Percentiles rank a stretch among this genome's conserved stretches.
Conservation (phyloP, 2,888 invertebrate species). For the Caradrina kadenii region DNA sequence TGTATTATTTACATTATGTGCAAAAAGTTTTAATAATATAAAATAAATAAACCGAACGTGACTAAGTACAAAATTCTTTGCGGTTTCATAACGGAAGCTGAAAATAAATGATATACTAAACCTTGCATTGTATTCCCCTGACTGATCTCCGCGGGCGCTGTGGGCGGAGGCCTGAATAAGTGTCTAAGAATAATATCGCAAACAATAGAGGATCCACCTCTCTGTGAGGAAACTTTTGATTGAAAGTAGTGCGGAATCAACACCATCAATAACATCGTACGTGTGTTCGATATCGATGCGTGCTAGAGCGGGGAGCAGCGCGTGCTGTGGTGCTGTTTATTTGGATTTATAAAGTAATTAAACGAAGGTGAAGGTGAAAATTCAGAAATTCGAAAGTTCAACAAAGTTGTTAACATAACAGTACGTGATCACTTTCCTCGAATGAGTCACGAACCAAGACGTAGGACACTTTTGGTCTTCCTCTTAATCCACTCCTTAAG, state of each 20-base stretch:
- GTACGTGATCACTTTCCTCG: no score
- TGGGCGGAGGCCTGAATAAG: conserved; percentile 24
- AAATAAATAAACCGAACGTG: conserved; percentile 33
- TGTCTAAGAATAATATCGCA: conserved; percentile 27
- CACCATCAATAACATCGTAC: conserved; percentile 70
- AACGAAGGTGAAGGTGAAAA: no score
- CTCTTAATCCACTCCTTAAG: neutral
- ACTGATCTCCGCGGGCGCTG: conserved; percentile 27
- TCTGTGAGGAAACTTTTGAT: conserved; percentile 63
- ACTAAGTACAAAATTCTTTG: conserved; percentile 45
- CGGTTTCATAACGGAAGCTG: conserved; percentile 49
- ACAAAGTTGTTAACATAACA: no score
- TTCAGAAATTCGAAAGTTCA: no score
- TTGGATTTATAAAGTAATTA: neutral
- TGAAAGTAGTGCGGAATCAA: conserved; percentile 64
- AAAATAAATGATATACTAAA: conserved; percentile 50
- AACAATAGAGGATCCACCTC: conserved; percentile 35
- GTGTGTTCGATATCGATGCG: conserved; percentile 64
- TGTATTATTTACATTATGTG: no score
- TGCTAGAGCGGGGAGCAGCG: conserved; percentile 21
- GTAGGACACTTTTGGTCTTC: neutral
- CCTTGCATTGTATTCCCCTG: conserved; percentile 41
- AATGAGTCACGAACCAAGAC: neutral
- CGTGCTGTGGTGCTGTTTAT: no score
- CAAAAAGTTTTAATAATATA: no score